These are phyloP conservation scores for Scaptomyza montana DNA, from an alignment of 1,140 invertebrate genomes.

Conservation along the genomic window DNA sequence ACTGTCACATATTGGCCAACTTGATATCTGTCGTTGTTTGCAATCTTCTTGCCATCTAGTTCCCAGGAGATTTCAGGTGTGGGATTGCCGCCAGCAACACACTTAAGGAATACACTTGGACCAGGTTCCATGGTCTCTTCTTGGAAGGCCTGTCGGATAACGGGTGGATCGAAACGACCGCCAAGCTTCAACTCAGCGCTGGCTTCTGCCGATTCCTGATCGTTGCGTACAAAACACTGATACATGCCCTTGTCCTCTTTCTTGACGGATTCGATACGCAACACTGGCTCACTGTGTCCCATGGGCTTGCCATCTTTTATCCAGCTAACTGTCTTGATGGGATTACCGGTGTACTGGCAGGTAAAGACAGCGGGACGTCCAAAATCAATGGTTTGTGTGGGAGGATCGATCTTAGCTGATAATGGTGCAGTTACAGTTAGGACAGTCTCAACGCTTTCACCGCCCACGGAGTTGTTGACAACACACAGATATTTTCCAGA, in stretches of 20 bases:
- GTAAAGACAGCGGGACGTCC: slow-evolving; percentile 95
- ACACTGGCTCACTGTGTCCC: slow-evolving; percentile 89
- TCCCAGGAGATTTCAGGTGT: slow-evolving; percentile 97
- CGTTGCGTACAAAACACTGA: slow-evolving; percentile 97
- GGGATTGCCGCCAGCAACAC: slow-evolving; percentile 91
- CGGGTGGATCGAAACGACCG: slow-evolving; percentile 95
- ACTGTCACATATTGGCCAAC: slow-evolving; percentile 94
- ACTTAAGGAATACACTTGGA: slow-evolving; percentile 92
- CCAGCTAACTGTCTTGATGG: slow-evolving; percentile 95
- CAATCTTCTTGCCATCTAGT: slow-evolving; percentile 93
- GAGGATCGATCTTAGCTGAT: slow-evolving; percentile 93
- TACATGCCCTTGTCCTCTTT: slow-evolving; percentile 99
- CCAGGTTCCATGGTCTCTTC: slow-evolving; percentile 95
- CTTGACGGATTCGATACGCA: slow-evolving; percentile 94
- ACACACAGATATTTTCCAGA: slow-evolving; percentile 97
- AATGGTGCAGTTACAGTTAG: slow-evolving; percentile 96
- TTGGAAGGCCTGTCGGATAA: slow-evolving; percentile 93
- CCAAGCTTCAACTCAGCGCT: slow-evolving; percentile 96
- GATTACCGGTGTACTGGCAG: slow-evolving; percentile 95
- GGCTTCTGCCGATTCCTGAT: slow-evolving; percentile 96
- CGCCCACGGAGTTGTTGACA: slow-evolving; percentile 96
- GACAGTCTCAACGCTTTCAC: slow-evolving; percentile 95
- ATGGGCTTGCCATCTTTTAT: slow-evolving; percentile 95
- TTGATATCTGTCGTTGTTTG: slow-evolving; percentile 90
- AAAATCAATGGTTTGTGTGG: slow-evolving; percentile 95